These are phyloP conservation scores for Chrysolina americana DNA, from an alignment of 2,888 invertebrate species.

Conservation along the genomic window DNA sequence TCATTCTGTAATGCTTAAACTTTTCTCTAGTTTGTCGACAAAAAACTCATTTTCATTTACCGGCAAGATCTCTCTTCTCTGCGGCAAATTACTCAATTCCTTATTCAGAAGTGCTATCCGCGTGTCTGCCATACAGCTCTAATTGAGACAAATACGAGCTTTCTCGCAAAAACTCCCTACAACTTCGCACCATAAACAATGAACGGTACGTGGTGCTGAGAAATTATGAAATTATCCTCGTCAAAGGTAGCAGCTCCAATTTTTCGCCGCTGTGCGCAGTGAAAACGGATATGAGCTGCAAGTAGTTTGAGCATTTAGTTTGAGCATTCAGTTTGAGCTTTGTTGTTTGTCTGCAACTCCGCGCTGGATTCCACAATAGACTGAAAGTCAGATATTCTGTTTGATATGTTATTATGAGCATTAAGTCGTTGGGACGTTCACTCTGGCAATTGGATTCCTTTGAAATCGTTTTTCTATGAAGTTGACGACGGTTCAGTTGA, in stretches of 20 bases:
- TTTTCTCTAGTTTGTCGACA: too few species aligned
- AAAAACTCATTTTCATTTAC: neutral
- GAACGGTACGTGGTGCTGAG: neutral
- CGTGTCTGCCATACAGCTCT: neutral
- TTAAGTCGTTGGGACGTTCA: neutral
- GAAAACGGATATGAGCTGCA: neutral
- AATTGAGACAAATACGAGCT: constrained; percentile 11
- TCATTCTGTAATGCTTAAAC: too few species aligned
- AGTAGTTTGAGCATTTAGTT: neutral
- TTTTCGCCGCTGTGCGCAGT: neutral
- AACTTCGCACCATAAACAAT: neutral
- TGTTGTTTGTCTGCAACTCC: neutral
- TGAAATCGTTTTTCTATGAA: neutral
- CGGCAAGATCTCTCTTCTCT: neutral
- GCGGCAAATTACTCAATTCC: constrained; percentile 5
- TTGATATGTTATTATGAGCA: neutral
- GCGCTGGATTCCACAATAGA: neutral
- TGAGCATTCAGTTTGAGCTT: neutral
- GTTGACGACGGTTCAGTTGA: too few species aligned
- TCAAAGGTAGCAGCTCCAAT: constrained; percentile 8
- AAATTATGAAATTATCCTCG: constrained; percentile 12
- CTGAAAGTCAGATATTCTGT: constrained; percentile 6
- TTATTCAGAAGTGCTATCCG: neutral
- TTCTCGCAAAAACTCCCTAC: constrained; percentile 7
- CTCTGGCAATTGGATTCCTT: neutral